These are phyloP conservation scores for Trissolcus japonicus DNA, from an alignment of 2,888 invertebrate genomes.

Conservation along the genomic window DNA sequence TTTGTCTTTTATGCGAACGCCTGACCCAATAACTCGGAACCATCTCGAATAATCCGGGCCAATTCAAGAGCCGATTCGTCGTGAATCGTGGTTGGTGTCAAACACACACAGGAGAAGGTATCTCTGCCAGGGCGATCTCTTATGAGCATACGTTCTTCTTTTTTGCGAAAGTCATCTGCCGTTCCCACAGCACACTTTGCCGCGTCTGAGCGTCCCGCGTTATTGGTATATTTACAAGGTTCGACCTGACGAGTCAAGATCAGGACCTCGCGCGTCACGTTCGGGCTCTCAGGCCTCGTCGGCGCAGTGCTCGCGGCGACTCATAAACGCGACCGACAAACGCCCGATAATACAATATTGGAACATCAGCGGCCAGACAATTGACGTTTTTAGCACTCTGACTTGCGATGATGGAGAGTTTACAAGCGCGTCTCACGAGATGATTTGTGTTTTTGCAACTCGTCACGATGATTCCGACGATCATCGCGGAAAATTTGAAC, in stretches of 20 bases:
- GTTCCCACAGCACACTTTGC: conserved; percentile 60
- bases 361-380: conserved; percentile 32
- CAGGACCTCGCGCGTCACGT: conserved; percentile 53
- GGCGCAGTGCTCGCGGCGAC: conserved; percentile 46
- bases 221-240: conserved; percentile 54
- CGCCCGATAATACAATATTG: conserved; percentile 59
- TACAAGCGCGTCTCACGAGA: conserved; percentile 1
- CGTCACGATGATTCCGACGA: conserved; percentile 3
- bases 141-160: conserved; percentile 30
- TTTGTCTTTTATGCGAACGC: conserved; percentile 20
- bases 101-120: conserved; percentile 27
- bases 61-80: no score
- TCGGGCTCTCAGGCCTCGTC: conserved; percentile 23
- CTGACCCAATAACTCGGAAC: conserved; percentile 44
- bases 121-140: conserved; percentile 38
- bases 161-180: conserved; percentile 56
- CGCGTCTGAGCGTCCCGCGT: conserved; percentile 53
- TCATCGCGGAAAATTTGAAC: conserved; percentile 1
- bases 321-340: conserved; percentile 54
- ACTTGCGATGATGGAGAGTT: conserved; percentile 7
- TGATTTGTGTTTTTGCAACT: conserved; percentile 9
- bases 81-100: conserved; percentile 27
- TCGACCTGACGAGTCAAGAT: conserved; percentile 52
- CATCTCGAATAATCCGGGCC: conserved; percentile 31
- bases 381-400: conserved; percentile 43